Conservation (phyloP, 1,140 invertebrate genomes). For the Drosophila santomea region DNA sequence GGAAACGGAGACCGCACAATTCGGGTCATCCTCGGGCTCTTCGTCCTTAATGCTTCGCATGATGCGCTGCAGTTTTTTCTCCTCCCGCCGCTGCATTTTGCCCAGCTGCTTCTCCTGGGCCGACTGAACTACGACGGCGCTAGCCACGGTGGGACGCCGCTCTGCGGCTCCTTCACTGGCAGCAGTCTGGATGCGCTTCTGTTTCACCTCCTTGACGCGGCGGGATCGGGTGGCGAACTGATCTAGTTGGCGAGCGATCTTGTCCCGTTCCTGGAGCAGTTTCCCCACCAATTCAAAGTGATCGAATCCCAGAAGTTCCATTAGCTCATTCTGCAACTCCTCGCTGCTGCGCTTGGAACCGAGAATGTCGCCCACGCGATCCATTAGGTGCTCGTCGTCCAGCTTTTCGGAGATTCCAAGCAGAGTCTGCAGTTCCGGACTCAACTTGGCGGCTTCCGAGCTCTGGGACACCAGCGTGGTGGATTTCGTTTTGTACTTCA, state of each 20-base stretch:
- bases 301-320: conserved; percentile 94
- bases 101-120: conserved; percentile 92
- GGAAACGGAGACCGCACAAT: conserved; percentile 83
- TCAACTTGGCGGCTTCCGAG: conserved; percentile 60
- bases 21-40: conserved; percentile 86
- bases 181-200: conserved; percentile 40
- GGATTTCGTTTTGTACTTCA: conserved; percentile 82
- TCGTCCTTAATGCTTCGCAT: conserved; percentile 86
- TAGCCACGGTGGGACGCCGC: conserved; percentile 69
- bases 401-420: conserved; percentile 75
- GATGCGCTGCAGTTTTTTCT: conserved; percentile 91
- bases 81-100: conserved; percentile 95
- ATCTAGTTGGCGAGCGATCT: conserved; percentile 86
- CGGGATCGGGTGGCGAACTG: conserved; percentile 75
- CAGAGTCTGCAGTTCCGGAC: conserved; percentile 83
- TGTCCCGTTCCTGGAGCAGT: conserved; percentile 89
- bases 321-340: conserved; percentile 93
- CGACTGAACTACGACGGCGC: conserved; percentile 91
- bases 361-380: conserved; percentile 87
- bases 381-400: conserved; percentile 87
- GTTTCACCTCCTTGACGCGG: conserved; percentile 59
- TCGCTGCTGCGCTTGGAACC: conserved; percentile 88
- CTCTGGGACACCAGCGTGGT: conserved; percentile 60
- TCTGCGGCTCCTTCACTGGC: conserved; percentile 28
- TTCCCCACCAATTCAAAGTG: conserved; percentile 93